Conservation (phyloP, 2,113 vertebrate genomes). For the Diphyllodes magnificus region DNA sequence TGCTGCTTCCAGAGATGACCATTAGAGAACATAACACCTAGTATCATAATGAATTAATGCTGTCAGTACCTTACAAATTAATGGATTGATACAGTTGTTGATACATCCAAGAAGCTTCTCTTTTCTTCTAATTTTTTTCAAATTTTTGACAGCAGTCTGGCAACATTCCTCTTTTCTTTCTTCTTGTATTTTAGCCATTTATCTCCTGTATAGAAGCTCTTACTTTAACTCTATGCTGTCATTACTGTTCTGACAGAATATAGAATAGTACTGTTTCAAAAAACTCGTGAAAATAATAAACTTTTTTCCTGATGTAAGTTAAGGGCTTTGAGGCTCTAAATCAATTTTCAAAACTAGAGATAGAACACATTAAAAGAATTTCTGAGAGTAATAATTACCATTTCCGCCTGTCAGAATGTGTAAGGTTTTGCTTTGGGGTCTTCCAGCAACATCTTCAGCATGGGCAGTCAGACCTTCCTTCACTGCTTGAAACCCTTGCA, state of each 20-base stretch:
- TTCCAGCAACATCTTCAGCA: slow-evolving; percentile 36
- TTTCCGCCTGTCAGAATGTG: not conserved
- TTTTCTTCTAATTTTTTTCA: not conserved
- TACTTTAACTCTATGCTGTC: not conserved
- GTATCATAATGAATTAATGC: not conserved
- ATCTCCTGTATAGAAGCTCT: not conserved
- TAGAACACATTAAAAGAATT: not conserved
- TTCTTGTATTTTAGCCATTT: not conserved
- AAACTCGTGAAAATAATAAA: not conserved
- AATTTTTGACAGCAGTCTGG: not conserved
- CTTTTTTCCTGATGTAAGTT: not conserved
- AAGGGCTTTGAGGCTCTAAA: not conserved
- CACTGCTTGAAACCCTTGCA: slow-evolving; percentile 45
- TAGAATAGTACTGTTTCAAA: not conserved
- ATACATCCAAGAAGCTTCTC: not conserved
- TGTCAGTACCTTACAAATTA: not conserved
- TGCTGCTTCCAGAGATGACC: slow-evolving; percentile 25
- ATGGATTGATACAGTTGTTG: too few relatives aligned
- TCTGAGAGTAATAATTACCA: slow-evolving; percentile 1
- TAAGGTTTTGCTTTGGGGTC: not conserved
- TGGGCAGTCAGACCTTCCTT: slow-evolving; percentile 54
- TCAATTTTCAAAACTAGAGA: not conserved
- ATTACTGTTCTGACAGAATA: not conserved
- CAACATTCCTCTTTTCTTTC: not conserved
- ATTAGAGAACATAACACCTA: slow-evolving; percentile 15